Evolutionary conservation across 2,797 vertebrate genomes (phyloP), one percentile per base, ranked within the genome.

Genomic region (Corythornis leucogaster): DNA sequence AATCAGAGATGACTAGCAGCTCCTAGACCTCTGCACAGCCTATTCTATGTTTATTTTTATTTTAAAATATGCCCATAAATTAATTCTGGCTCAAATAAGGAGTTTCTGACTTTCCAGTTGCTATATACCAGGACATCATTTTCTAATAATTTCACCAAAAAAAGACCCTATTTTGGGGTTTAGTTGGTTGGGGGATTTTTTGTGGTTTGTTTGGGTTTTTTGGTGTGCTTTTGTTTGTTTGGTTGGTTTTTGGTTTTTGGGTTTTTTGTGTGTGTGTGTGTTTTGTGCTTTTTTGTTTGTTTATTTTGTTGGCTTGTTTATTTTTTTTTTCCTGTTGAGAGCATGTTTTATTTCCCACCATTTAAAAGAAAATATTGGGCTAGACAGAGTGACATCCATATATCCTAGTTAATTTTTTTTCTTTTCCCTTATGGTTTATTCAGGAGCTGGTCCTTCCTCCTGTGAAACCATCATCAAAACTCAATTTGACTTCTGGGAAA

Each of bases 401-500:
- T 17, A 70, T 51, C 8, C 57, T 40, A 31, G 10, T 69, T 88
- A 66, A 73, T 93, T 86, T 69, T 21, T 76, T 21, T 76, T 84
- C n/a, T 81, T 20, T 81, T 86, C 59, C 30, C 16, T 68, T 86
- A 73, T 81, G 63, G 33, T 79, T 94, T 94, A 88, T 80, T 90
- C 67, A 82, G 43, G 42, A 85, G 20, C 45, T 66, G 24, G 35
- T 91, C 54, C 74, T 92, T 54, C 64, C 57, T 86, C 71, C 50
- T 86, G 55, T 88, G 67, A 94, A 95, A 85, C 57, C n/a, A 77
- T 24, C 61, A 59, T 77, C 83, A 94, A 91, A 95, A 92, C 70
- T 79, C 74, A 79, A 48, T 82, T 90, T 92, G 78, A 90, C 68
- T 69, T 94, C 73, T 76, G 61, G 66, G 80, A 90, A 85, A 86